Evolutionary conservation across 2,888 invertebrate species (phyloP).

Genomic region (Polymixis lichenea): DNA sequence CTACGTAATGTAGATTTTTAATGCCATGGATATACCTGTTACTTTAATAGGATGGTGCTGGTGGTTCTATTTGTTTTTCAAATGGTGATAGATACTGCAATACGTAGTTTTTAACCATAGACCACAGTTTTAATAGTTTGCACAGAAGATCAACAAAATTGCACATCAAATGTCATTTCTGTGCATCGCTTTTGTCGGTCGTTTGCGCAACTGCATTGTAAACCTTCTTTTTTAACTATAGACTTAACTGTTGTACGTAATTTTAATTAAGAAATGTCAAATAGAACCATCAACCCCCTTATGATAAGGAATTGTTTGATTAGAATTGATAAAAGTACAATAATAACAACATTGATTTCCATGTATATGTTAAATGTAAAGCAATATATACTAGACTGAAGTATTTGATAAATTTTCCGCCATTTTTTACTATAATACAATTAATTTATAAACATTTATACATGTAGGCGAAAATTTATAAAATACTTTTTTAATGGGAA

Average conservation of each 20-base stretch:
- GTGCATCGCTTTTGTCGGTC: not conserved
- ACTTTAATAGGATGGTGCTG: conserved; percentile 49
- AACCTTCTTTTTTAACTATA: conserved; percentile 34
- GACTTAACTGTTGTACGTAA: conserved; percentile 56
- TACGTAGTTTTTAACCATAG: conserved; percentile 28
- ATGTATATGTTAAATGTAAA: conserved; percentile 88
- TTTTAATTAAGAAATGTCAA: conserved; percentile 79
- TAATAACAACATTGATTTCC: conserved; percentile 78
- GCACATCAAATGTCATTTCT: not conserved
- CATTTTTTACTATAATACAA: conserved; percentile 76
- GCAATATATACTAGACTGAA: conserved; percentile 89
- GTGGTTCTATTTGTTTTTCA: conserved; percentile 52
- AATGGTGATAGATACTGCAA: conserved; percentile 35
- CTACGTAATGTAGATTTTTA: conserved; percentile 70
- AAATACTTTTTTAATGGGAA: conserved; percentile 81
- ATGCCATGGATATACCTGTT: conserved; percentile 70
- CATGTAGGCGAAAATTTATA: conserved; percentile 84
- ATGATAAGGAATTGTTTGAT: conserved; percentile 84
- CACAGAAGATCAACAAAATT: not conserved
- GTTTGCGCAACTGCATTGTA: conserved; percentile 21
- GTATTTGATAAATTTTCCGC: conserved; percentile 86
- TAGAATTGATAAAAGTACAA: conserved; percentile 82
- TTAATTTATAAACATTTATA: conserved; percentile 81
- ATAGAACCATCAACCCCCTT: conserved; percentile 66
- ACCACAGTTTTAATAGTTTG: conserved; percentile 21